A percentile compares a stretch with the other conserved stretches of the same genome.
Conservation (phyloP, 1,140 invertebrate species). For the Scaptomyza graminum region DNA sequence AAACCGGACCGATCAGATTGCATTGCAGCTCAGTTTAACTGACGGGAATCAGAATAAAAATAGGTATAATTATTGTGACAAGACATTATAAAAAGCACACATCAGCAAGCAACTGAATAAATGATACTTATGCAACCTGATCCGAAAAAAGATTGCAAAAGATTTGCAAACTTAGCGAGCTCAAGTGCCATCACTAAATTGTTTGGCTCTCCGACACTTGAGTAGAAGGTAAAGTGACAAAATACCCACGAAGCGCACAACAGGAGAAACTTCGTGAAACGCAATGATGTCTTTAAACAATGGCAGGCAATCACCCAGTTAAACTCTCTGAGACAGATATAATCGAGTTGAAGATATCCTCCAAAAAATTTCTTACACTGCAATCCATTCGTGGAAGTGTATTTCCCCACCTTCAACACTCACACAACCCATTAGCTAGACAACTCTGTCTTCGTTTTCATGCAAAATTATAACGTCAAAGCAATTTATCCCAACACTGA, state of each 20-base stretch:
- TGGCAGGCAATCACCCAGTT: slow-evolving; percentile 13
- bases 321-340: slow-evolving; percentile 1
- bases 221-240: slow-evolving; percentile 45
- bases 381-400: slow-evolving; percentile 30
- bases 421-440: slow-evolving; percentile 1
- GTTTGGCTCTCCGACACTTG: slow-evolving; percentile 22
- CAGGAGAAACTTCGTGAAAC: slow-evolving; percentile 1
- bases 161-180: slow-evolving; percentile 24
- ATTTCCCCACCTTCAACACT: neutral
- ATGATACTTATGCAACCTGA: slow-evolving; percentile 57
- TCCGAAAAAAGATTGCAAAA: slow-evolving; percentile 29
- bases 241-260: slow-evolving; percentile 40
- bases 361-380: slow-evolving; percentile 32
- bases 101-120: slow-evolving; percentile 35
- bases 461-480: slow-evolving; percentile 74
- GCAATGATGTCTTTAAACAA: slow-evolving; percentile 54
- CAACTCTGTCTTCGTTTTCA: slow-evolving; percentile 47
- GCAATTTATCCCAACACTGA: slow-evolving; percentile 20
- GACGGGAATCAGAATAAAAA: slow-evolving; percentile 1
- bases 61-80: neutral
- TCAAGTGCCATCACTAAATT: slow-evolving; percentile 27
- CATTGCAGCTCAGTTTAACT: slow-evolving; percentile 38
- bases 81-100: slow-evolving; percentile 32
- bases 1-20: slow-evolving; percentile 19
- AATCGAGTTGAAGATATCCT: slow-evolving; percentile 14